Evolutionary conservation across 2,888 invertebrate genomes (phyloP).

Genomic region (Drosophila maculinotata): DNA sequence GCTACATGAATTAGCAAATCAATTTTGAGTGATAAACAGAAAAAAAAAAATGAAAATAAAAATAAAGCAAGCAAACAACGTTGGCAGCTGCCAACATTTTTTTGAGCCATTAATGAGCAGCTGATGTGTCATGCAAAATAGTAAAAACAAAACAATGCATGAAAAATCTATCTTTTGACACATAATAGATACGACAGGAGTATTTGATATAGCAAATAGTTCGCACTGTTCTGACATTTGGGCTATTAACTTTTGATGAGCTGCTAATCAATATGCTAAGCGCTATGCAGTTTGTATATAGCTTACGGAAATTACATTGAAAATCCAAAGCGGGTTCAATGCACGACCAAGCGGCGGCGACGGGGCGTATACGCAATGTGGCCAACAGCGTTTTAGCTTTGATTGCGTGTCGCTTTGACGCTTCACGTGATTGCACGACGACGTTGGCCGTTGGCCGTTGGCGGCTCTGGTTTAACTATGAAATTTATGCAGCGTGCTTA

Average conservation of each 20-base stretch:
- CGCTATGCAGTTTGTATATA: constrained; percentile 23
- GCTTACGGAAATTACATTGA: constrained; percentile 63
- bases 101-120: constrained; percentile 37
- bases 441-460: no score
- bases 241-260: constrained; percentile 32
- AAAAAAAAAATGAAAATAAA: constrained; percentile 7
- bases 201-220: constrained; percentile 21
- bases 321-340: constrained; percentile 60
- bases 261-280: constrained; percentile 52
- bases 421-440: constrained; percentile 62
- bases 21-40: constrained; percentile 66
- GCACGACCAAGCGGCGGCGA: constrained; percentile 48
- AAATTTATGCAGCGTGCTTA: constrained; percentile 41
- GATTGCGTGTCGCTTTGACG: constrained; percentile 50
- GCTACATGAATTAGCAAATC: constrained; percentile 68
- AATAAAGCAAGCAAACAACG: constrained; percentile 1
- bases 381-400: constrained; percentile 13
- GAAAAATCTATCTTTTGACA: constrained; percentile 11
- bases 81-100: constrained; percentile 35
- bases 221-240: constrained; percentile 8
- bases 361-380: constrained; percentile 57
- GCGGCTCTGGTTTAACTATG: constrained; percentile 18
- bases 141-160: constrained; percentile 35
- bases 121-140: constrained; percentile 45
- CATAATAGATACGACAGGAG: no score